These are phyloP conservation scores for Pseudanteris insignis DNA, from an alignment of 2,888 invertebrate genomes.

Conservation along the genomic window DNA sequence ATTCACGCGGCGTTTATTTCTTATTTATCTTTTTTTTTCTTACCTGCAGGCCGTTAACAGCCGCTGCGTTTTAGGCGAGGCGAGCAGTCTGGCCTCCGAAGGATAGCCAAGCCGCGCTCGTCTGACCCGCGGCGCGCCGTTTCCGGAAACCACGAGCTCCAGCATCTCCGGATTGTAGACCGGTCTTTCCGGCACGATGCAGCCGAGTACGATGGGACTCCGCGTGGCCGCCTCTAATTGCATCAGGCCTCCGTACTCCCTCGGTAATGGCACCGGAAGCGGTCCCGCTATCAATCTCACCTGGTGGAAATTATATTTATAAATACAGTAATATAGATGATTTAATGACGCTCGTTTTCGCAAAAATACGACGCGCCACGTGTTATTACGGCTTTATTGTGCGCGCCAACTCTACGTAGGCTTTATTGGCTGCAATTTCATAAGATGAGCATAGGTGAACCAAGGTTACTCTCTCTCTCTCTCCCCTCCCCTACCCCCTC, in stretches of 20 bases:
- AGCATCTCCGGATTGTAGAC: conserved; percentile 65
- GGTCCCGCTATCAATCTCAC: conserved; percentile 68
- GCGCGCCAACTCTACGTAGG: conserved; percentile 36
- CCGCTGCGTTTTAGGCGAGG: conserved; percentile 68
- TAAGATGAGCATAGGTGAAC: conserved; percentile 34
- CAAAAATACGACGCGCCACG: conserved; percentile 36
- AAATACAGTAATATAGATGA: conserved; percentile 44
- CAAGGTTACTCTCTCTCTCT: conserved; percentile 30
- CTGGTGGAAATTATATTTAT: conserved; percentile 47
- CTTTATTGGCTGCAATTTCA: conserved; percentile 44
- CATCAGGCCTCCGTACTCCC: conserved; percentile 65
- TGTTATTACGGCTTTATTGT: conserved; percentile 43
- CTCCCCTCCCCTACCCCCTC: not conserved
- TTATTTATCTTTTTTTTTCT: no score
- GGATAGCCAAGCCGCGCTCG: conserved; percentile 63
- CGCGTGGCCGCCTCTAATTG: conserved; percentile 63
- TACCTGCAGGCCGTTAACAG: conserved; percentile 68
- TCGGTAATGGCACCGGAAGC: conserved; percentile 62
- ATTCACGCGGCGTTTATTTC: no score
- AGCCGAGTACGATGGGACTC: conserved; percentile 68
- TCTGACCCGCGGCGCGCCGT: conserved; percentile 61
- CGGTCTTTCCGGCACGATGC: conserved; percentile 66
- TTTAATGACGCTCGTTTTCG: conserved; percentile 42
- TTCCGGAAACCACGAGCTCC: conserved; percentile 62
- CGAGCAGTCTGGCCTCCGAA: conserved; percentile 66